These are phyloP conservation scores for Psittacus erithacus DNA, from an alignment of 2,113 vertebrate species.

Conservation along the genomic window DNA sequence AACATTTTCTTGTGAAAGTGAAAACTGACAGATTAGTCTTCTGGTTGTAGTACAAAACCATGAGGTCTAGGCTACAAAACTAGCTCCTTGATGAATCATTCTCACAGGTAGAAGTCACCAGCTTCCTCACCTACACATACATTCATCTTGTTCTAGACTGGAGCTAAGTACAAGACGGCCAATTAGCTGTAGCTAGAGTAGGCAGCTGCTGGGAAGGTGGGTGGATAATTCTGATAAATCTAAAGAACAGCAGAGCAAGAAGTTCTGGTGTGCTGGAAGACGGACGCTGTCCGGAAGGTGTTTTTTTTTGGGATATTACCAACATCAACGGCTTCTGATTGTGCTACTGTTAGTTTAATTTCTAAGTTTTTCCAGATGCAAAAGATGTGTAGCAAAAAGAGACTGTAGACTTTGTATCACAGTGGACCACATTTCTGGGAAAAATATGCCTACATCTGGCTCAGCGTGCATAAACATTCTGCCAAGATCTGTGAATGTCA, in stretches of 20 bases:
- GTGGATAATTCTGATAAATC: background rate
- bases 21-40: slow-evolving; percentile 43
- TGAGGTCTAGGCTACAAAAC: slow-evolving; percentile 3
- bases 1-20: slow-evolving; percentile 47
- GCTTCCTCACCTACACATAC: background rate
- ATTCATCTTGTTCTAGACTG: background rate
- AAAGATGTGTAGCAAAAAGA: background rate
- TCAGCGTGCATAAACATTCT: background rate
- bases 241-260: background rate
- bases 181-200: background rate
- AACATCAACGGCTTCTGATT: background rate
- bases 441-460: background rate
- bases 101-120: background rate
- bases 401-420: background rate
- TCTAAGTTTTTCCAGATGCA: background rate
- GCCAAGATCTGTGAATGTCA: background rate
- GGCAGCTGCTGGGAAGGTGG: background rate
- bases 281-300: background rate
- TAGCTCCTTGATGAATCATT: background rate
- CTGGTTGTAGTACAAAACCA: slow-evolving; percentile 6
- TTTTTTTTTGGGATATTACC: background rate
- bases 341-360: background rate
- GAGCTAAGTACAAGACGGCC: background rate
- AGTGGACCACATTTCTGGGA: background rate
- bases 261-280: background rate